Evolutionary conservation across 2,113 vertebrate species (phyloP), one percentile per base, ranked within the genome.

Genomic region (Butorides virescens): DNA sequence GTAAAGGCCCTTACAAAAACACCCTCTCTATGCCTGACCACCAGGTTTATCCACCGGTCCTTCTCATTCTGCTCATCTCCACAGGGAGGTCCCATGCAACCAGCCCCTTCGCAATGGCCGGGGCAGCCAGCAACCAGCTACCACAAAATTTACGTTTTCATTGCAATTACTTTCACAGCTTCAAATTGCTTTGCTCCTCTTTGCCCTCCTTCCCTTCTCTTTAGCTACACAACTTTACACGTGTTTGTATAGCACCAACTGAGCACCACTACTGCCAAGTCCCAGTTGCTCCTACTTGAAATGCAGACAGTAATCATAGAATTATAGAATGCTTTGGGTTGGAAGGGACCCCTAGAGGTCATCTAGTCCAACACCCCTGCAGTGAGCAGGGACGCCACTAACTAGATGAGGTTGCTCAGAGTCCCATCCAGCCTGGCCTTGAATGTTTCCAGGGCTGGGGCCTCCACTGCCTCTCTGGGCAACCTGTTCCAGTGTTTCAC

Each of bases 241-340:
- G 10, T 3, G 11, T 17, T 37, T 20, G 4, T 15, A 55, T 1
- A 70, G 32, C 32, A 83, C 12, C 42, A 77, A 52, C 11, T 10
- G 50, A 80, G 15, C 23, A 67, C 7, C 3, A 5, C 52, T 82
- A 4, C 14, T 82, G 42, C 42, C 0, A 0, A 78, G 56, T 55
- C 61, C 52, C 52, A 27, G 13, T 21, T 68, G 26, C 22, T 86
- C 78, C 59, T 81, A 5, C 55, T 66, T 66, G 67, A 59, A 90
- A 67, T 4, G 11, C n/a, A 86, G 50, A 71, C 12, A 12, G 52
- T 30, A 42, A 42, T 42, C 42, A 42, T 42, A 42, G 39, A 42
- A 42, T 42, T 11, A 42, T 42, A 42, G 42, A 42, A 42, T 42
- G 42, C 13, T 14, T 42, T 42, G 42, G 42, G 42, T 42, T 42